Evolutionary conservation across 2,888 invertebrate genomes (phyloP).

Genomic region (Oscheius sp.): DNA sequence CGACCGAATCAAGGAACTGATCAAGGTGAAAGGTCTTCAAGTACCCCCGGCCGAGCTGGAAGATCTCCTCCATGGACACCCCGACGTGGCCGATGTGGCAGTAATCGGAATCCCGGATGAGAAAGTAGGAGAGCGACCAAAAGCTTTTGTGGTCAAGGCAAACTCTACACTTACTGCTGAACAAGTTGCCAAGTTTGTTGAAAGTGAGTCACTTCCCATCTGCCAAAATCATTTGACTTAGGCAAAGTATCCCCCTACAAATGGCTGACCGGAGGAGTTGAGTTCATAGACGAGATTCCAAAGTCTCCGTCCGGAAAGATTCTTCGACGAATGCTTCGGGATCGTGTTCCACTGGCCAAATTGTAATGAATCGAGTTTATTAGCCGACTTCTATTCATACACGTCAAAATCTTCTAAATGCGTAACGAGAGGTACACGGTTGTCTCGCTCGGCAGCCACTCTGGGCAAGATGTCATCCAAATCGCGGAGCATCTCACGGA

Average conservation of each 20-base stretch:
- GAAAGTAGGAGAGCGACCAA: slow-evolving; percentile 35
- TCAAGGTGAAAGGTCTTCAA: slow-evolving; percentile 66
- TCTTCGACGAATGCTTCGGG: slow-evolving; percentile 77
- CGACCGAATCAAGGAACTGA: slow-evolving; percentile 66
- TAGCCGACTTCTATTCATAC: neutral
- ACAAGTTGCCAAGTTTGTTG: slow-evolving; percentile 32
- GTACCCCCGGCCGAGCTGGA: slow-evolving; percentile 87
- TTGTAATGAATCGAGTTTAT: neutral
- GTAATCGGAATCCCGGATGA: slow-evolving; percentile 84
- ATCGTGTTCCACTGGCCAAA: slow-evolving; percentile 11
- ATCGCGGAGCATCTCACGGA: slow-evolving; percentile 59
- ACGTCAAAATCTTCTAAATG: slow-evolving; percentile 32
- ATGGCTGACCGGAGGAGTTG: slow-evolving; percentile 80
- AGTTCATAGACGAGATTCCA: slow-evolving; percentile 81
- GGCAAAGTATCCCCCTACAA: slow-evolving; percentile 84
- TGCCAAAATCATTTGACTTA: neutral
- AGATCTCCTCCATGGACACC: slow-evolving; percentile 82
- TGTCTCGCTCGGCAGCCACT: slow-evolving; percentile 24
- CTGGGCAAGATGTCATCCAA: slow-evolving; percentile 52
- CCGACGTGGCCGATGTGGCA: slow-evolving; percentile 83
- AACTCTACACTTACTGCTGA: slow-evolving; percentile 21
- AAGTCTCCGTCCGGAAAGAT: slow-evolving; percentile 85
- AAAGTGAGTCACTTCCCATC: slow-evolving; percentile 3
- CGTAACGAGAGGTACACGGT: slow-evolving; percentile 30
- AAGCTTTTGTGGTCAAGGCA: slow-evolving; percentile 36